Base-by-base conservation (phyloP, 2,113 vertebrate genomes). In the Dasyurus viverrinus region DNA sequence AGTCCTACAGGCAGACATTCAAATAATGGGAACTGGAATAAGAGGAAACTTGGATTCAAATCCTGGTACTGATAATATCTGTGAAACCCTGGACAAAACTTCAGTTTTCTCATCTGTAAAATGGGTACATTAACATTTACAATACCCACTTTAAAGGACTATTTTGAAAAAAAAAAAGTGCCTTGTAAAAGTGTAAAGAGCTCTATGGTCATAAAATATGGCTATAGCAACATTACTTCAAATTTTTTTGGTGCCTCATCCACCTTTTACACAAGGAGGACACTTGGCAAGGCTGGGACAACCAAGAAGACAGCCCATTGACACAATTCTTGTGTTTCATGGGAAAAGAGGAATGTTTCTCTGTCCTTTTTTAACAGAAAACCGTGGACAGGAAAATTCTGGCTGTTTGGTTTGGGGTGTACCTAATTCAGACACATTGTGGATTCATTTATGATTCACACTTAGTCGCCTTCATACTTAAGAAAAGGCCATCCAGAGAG, bases 301-400 rank as follows among this genome's bases (percentile, higher is more conserved):
- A 53, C 53, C 53, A n/a, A 25, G 25, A 91, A 48, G 36, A 46
- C 0, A 0, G 19, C 52, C 19, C 68, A 84, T 22, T 22, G 90
- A 84, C 54, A 53, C 36, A 24, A 92, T 42, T 48, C 84, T 53
- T n/a, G 1, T 90, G 76, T 55, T 93, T 94, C 84, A 90, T 92
- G 92, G 30, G 22, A 11, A 89, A 84, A 84, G 10, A n/a, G 2
- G 2, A 23, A n/a, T 1, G 12, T 52, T 50, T 36, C 92, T 36
- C 47, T 60, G 55, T 46, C 12, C 46, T 19, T 92, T 89, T 55
- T 68, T 91, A 93, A 94, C 60, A 91, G 91, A 95, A 2, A 93
- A 53, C 22, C 14, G 25, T 90, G 26, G 46, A 47, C 47, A 90
- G 25, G n/a, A 50, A 90, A 50, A 50, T 4, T 9, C 25, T 8